phyloP scores from a whole-genome alignment of 2,888 invertebrate species.

The Girardia tigrina region DNA sequence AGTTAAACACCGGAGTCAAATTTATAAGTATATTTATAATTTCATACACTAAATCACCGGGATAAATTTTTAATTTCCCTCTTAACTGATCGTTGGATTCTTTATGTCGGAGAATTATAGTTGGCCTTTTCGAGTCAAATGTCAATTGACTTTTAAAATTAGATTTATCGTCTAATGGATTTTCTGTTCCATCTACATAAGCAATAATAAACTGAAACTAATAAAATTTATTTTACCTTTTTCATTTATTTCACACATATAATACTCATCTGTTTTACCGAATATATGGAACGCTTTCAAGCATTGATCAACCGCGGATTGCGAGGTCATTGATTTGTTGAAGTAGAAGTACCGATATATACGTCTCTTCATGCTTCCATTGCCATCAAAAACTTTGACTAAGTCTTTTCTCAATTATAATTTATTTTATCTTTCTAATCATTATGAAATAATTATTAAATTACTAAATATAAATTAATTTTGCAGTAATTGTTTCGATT shows the following conservation, averaged over 20 bases:
- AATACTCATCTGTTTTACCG: conserved; percentile 25
- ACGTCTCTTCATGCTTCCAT: conserved; percentile 31
- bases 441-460: too few relatives aligned
- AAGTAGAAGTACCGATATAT: conserved; percentile 30
- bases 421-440: conserved; percentile 1
- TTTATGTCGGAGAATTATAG: conserved; percentile 79
- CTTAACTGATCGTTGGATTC: conserved; percentile 65
- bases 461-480: too few relatives aligned
- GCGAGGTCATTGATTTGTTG: conserved; percentile 30
- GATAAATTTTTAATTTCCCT: conserved; percentile 79
- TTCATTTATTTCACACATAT: conserved; percentile 32
- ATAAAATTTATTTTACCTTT: too few relatives aligned
- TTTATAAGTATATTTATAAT: not conserved
- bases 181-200: conserved; percentile 32
- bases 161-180: conserved; percentile 30
- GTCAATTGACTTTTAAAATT: conserved; percentile 34
- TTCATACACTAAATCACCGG: conserved; percentile 45
- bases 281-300: conserved; percentile 32
- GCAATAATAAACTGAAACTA: too few relatives aligned
- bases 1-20: not conserved
- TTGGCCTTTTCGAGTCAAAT: conserved; percentile 81
- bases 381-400: conserved; percentile 35
- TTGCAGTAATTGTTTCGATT: too few relatives aligned
- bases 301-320: conserved; percentile 24
- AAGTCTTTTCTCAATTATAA: conserved; percentile 15